Percentiles rank a stretch among this genome's conserved stretches.
phyloP scores from a whole-genome alignment of 1,140 invertebrate species.

The Microplitis demolitor region DNA sequence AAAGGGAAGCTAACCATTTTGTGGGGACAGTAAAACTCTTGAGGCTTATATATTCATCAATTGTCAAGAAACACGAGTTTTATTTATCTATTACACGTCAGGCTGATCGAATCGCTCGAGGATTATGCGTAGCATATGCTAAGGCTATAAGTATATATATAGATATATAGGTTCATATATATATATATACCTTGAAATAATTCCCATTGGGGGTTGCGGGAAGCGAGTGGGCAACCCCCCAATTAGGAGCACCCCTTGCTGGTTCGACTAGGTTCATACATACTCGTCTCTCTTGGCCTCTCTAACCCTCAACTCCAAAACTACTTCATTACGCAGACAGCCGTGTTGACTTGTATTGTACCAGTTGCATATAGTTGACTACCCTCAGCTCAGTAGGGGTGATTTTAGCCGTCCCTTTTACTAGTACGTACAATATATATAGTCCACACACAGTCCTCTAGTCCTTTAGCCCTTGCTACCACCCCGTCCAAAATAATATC shows the following conservation, averaged over 20 bases:
- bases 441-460: background rate
- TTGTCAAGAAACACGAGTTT: constrained; percentile 47
- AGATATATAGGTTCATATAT: constrained; percentile 26
- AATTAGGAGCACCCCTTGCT: constrained; percentile 55
- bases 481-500: constrained; percentile 59
- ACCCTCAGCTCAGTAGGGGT: background rate
- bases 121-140: constrained; percentile 59
- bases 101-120: constrained; percentile 47
- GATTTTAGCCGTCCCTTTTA: constrained; percentile 1
- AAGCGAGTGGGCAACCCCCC: constrained; percentile 56
- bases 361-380: constrained; percentile 13
- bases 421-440: background rate
- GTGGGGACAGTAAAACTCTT: background rate
- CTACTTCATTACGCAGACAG: constrained; percentile 64
- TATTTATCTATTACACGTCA: constrained; percentile 60
- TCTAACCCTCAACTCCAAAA: constrained; percentile 49
- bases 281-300: constrained; percentile 26
- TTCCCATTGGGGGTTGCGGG: constrained; percentile 39
- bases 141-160: constrained; percentile 43
- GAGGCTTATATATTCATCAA: constrained; percentile 24
- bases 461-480: background rate
- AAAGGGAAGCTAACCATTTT: background rate
- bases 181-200: constrained; percentile 1
- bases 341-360: constrained; percentile 64
- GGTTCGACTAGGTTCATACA: background rate